These are phyloP conservation scores for Bombylius major DNA, from an alignment of 2,888 invertebrate species.

Conservation along the genomic window DNA sequence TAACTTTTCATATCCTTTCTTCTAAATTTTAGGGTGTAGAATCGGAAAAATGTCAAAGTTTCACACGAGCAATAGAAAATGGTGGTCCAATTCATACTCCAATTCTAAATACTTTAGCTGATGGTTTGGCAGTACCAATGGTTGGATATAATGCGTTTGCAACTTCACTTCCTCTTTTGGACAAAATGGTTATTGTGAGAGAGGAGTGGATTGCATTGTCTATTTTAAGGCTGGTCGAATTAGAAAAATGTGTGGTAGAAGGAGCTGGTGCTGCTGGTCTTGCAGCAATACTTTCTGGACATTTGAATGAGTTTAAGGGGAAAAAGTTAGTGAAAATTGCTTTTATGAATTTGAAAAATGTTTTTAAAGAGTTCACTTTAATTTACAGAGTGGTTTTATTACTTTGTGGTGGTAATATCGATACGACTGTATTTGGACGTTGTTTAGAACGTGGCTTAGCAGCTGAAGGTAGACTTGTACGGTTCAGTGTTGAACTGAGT, in stretches of 20 bases:
- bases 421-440: slow-evolving; percentile 78
- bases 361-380: not conserved
- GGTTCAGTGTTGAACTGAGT: slow-evolving; percentile 66
- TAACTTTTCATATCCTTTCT: not conserved
- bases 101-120: slow-evolving; percentile 66
- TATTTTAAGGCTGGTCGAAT: slow-evolving; percentile 63
- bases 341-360: not conserved
- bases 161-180: slow-evolving; percentile 58
- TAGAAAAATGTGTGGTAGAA: slow-evolving; percentile 82
- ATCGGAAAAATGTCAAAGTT: slow-evolving; percentile 82
- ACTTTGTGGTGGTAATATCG: slow-evolving; percentile 82
- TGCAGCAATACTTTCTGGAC: slow-evolving; percentile 71
- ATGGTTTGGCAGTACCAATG: slow-evolving; percentile 77
- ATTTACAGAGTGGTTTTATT: slow-evolving; percentile 62
- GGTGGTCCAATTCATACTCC: slow-evolving; percentile 55
- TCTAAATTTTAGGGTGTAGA: slow-evolving; percentile 61
- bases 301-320: slow-evolving; percentile 63
- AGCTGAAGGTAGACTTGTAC: slow-evolving; percentile 64
- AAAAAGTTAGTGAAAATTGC: slow-evolving; percentile 48
- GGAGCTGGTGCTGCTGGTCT: slow-evolving; percentile 80
- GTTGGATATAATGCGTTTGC: slow-evolving; percentile 77
- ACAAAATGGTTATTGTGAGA: slow-evolving; percentile 68
- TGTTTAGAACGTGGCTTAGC: slow-evolving; percentile 81
- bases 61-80: slow-evolving; percentile 55
- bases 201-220: slow-evolving; percentile 76